Conservation (phyloP, 2,113 vertebrate genomes). For the Lophius piscatorius region DNA sequence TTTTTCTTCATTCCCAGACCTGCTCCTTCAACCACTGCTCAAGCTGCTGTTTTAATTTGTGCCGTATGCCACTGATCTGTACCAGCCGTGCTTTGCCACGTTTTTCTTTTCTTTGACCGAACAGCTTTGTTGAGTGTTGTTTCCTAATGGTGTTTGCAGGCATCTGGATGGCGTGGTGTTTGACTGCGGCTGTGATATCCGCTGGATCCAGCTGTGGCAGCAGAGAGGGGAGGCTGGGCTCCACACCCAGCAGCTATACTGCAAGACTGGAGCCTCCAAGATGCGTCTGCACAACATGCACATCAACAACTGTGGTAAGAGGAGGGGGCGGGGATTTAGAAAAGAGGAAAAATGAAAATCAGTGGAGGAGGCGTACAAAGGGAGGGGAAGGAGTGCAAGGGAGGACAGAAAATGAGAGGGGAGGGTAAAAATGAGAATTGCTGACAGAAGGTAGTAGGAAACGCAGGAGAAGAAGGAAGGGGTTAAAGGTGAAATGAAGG, state of each 20-base stretch:
- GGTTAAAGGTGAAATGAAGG: slow-evolving; percentile 45
- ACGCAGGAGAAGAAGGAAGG: neutral
- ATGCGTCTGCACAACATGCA: slow-evolving; percentile 91
- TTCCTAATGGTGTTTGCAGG: slow-evolving; percentile 70
- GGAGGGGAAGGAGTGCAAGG: neutral
- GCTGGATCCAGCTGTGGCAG: slow-evolving; percentile 99
- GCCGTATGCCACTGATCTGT: neutral
- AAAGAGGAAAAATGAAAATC: neutral
- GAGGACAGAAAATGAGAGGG: neutral
- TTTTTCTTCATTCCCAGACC: neutral
- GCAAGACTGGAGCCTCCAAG: slow-evolving; percentile 84
- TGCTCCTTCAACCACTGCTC: neutral
- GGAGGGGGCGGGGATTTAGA: neutral
- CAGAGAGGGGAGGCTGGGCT: slow-evolving; percentile 89
- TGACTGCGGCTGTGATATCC: slow-evolving; percentile 94
- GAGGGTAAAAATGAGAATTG: neutral
- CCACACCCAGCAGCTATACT: slow-evolving; percentile 88
- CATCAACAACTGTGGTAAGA: slow-evolving; percentile 91
- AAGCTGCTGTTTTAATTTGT: neutral
- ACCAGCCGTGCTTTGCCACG: neutral
- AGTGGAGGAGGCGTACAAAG: slow-evolving; percentile 5
- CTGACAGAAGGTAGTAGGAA: neutral
- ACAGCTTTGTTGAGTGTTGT: neutral
- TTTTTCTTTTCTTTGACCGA: too few relatives aligned
- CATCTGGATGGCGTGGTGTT: slow-evolving; percentile 92